These are phyloP conservation scores for Protaetia brevitarsis DNA, from an alignment of 1,140 invertebrate species.

Conservation along the genomic window DNA sequence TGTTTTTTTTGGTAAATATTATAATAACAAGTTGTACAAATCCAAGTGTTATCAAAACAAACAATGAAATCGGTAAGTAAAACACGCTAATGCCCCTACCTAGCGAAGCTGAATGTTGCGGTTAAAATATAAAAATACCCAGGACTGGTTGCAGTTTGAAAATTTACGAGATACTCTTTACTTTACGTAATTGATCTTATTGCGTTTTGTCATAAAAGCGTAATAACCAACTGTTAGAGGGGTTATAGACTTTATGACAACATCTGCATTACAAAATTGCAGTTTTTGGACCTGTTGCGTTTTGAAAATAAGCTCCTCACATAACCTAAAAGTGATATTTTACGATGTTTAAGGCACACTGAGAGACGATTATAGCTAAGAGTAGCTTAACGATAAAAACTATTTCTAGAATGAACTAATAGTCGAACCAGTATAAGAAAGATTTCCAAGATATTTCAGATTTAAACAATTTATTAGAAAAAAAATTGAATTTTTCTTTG, in stretches of 20 bases:
- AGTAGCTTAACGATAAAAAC: too few species aligned
- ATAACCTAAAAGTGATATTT: too few species aligned
- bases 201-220: background rate
- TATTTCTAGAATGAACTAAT: too few species aligned
- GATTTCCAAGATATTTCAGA: too few species aligned
- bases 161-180: background rate
- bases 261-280: background rate
- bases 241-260: background rate
- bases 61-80: background rate
- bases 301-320: background rate
- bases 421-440: too few species aligned
- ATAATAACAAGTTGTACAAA: background rate
- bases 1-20: conserved; percentile 8
- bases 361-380: too few species aligned
- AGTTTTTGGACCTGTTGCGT: too few species aligned
- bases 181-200: background rate
- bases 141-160: conserved; percentile 10
- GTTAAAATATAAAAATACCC: background rate
- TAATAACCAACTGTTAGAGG: background rate
- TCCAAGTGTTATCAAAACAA: background rate
- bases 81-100: background rate
- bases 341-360: too few species aligned
- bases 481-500: too few species aligned
- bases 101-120: background rate
- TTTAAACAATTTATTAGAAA: too few species aligned